Evolutionary conservation across 2,888 invertebrate species (phyloP).

Genomic region (Marronus borbonicus): DNA sequence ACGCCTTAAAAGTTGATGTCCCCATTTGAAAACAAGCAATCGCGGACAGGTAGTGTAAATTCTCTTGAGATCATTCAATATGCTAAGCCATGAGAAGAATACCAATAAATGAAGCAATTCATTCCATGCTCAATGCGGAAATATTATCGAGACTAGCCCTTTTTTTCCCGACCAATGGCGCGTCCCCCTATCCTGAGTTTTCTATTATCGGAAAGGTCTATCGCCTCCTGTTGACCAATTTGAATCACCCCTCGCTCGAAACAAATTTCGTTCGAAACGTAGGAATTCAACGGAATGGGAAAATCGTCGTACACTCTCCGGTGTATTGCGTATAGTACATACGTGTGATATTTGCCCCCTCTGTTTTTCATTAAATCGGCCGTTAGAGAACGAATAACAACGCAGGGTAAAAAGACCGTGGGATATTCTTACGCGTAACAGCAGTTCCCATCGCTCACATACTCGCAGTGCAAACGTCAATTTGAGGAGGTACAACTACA

Average conservation of each 20-base stretch:
- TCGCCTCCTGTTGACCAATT: slow-evolving; percentile 19
- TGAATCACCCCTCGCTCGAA: slow-evolving; percentile 31
- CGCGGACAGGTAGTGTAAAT: too few relatives aligned
- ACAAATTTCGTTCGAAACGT: slow-evolving; percentile 23
- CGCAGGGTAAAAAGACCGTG: slow-evolving; percentile 64
- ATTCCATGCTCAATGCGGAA: too few relatives aligned
- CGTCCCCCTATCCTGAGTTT: not conserved
- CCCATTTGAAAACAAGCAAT: too few relatives aligned
- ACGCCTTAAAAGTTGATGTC: too few relatives aligned
- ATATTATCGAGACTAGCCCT: too few relatives aligned
- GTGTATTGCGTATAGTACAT: not conserved
- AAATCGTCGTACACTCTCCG: not conserved
- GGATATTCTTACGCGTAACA: slow-evolving; percentile 61
- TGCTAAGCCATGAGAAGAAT: too few relatives aligned
- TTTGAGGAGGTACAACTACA: too few relatives aligned
- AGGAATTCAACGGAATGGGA: slow-evolving; percentile 46
- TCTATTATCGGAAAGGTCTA: slow-evolving; percentile 7
- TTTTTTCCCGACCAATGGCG: not conserved
- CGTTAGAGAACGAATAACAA: slow-evolving; percentile 58
- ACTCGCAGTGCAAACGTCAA: slow-evolving; percentile 58
- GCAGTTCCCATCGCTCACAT: slow-evolving; percentile 60
- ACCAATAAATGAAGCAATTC: too few relatives aligned
- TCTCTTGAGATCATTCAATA: too few relatives aligned
- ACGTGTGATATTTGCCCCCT: slow-evolving; percentile 51
- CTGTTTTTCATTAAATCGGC: slow-evolving; percentile 62